Percentiles rank a stretch among this genome's conserved stretches.
Conservation (phyloP, 1,140 invertebrate species). For the Habropoda laboriosa region DNA sequence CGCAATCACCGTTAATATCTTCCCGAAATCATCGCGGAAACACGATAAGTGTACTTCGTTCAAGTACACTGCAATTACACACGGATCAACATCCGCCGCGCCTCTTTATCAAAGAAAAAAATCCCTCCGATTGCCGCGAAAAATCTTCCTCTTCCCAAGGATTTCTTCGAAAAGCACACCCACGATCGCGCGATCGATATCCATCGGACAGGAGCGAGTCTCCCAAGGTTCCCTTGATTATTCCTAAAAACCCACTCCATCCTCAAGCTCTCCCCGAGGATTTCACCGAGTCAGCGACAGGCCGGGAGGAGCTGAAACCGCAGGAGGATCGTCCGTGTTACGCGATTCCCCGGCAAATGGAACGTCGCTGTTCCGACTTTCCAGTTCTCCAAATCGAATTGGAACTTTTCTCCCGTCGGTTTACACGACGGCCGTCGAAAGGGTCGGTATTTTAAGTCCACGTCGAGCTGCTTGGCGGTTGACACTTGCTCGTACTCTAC, state of each 20-base stretch:
- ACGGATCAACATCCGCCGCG: too few species aligned
- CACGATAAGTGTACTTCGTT: too few species aligned
- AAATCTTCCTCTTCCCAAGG: too few species aligned
- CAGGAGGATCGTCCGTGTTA: neutral
- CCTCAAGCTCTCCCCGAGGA: neutral
- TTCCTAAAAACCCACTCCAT: neutral
- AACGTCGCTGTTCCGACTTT: conserved; percentile 26
- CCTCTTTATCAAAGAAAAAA: too few species aligned
- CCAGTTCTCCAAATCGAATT: conserved; percentile 14
- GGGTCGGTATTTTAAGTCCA: conserved; percentile 16
- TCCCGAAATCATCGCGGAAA: too few species aligned
- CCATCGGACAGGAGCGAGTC: neutral
- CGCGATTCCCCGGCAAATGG: conserved; percentile 9
- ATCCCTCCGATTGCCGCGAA: too few species aligned
- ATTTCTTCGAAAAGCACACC: neutral
- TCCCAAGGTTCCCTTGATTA: neutral
- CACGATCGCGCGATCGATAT: neutral
- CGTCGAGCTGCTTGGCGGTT: neutral
- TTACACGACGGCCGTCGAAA: too few species aligned
- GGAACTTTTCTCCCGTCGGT: neutral
- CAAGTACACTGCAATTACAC: too few species aligned
- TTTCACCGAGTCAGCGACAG: neutral
- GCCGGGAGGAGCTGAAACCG: neutral
- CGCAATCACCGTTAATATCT: too few species aligned
- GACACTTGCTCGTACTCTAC: conserved; percentile 1